Conservation (phyloP, 2,113 vertebrate genomes). For the Egretta garzetta region DNA sequence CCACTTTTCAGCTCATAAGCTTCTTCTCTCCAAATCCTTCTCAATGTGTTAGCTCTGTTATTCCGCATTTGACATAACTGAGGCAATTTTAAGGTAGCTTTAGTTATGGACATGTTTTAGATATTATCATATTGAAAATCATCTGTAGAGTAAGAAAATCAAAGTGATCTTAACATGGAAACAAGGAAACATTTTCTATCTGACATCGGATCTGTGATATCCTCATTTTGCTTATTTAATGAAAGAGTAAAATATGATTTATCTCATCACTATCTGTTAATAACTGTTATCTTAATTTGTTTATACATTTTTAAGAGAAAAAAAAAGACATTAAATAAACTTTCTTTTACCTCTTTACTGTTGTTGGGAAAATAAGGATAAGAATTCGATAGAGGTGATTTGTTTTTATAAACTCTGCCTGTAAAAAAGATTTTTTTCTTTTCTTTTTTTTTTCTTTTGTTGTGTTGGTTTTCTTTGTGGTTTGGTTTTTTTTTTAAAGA, state of each 20-base stretch:
- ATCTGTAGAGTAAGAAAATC: not conserved
- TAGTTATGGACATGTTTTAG: not conserved
- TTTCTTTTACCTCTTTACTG: accelerated
- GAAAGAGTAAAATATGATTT: not conserved
- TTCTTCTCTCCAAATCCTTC: not conserved
- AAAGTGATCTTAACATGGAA: not conserved
- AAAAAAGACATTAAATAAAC: not conserved
- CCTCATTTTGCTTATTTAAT: not conserved
- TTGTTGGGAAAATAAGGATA: not conserved
- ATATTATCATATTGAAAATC: not conserved
- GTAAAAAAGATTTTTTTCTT: not conserved
- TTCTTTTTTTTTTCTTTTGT: not conserved
- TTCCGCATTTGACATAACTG: not conserved
- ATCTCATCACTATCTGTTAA: not conserved
- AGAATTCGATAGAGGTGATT: not conserved
- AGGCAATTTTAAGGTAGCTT: not conserved
- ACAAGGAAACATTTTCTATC: not conserved
- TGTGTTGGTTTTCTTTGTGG: not conserved
- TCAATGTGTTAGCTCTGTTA: not conserved
- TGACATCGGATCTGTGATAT: not conserved
- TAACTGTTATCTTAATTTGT: not conserved
- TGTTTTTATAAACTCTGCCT: not conserved
- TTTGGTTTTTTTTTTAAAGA: not conserved
- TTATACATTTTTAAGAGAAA: too few species aligned
- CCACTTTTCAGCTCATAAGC: not conserved